Conservation (phyloP, 2,797 vertebrate species). For the Pyrocephalus nanus region DNA sequence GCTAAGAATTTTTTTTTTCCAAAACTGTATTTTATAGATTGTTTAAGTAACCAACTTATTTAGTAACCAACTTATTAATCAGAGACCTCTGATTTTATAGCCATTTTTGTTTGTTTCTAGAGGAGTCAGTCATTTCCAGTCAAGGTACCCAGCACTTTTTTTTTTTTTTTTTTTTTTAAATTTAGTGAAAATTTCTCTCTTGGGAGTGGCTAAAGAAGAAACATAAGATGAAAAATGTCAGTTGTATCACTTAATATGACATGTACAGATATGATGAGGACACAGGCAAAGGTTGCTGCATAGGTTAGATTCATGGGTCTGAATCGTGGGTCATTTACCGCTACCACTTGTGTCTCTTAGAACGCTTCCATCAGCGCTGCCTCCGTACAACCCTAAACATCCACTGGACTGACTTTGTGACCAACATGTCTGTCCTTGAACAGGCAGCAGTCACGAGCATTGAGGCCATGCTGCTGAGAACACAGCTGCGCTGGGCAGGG, state of each 20-base stretch:
- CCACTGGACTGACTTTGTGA: no score
- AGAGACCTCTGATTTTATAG: neutral
- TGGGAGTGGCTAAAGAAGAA: neutral
- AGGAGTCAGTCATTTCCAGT: neutral
- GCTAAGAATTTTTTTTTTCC: neutral
- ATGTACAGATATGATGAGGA: neutral
- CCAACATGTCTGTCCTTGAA: no score
- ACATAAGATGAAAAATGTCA: neutral
- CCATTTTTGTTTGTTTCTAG: neutral
- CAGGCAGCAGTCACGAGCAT: no score
- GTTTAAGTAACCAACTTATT: neutral
- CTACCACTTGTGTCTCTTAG: no score
- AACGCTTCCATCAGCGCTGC: no score
- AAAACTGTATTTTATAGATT: neutral
- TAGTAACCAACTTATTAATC: neutral
- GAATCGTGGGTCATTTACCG: no score
- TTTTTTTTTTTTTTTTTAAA: neutral
- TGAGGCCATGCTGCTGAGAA: no score
- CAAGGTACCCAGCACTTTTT: neutral
- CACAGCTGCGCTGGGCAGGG: no score
- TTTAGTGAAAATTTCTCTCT: neutral
- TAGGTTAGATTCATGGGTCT: neutral
- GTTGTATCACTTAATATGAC: neutral
- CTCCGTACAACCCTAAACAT: no score
- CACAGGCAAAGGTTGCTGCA: neutral